Evolutionary conservation across 2,113 vertebrate species (phyloP), one percentile per base, ranked within the genome.

Genomic region (Gobio gobio): DNA sequence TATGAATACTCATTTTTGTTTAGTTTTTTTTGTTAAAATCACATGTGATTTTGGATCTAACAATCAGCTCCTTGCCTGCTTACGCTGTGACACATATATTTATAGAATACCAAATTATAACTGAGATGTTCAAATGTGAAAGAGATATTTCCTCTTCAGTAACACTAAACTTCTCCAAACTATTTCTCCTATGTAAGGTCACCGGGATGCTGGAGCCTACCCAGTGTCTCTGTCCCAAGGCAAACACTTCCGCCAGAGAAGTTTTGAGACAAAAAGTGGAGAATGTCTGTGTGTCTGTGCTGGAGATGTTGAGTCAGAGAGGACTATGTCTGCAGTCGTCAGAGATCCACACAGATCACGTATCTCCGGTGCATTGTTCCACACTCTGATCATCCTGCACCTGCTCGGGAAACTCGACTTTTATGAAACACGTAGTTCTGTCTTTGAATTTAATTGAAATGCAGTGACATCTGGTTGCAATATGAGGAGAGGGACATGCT

Each of bases 381-480:
- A 88, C 88, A 84, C 87, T 83, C 86, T 87, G 85, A 82, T 90
- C 87, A 83, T 86, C 85, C 79, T 82, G 86, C 90, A 91, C 88
- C 90, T 91, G 90, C 88, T 88, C 47, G 14, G 80, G 26, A 88
- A 70, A 84, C 83, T 89, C 54, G 56, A 84, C 90, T 87, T 89
- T 94, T 93, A 91, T 94, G 94, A 92, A 94, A 95, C 93, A 94
- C 94, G 85, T 93, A 92, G 80, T 91, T 90, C 91, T 87, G 88
- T 91, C 91, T 93, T 91, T 92, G 92, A 92, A 91, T 93, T 90
- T 88, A 93, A 94, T 92, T 94, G 94, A 95, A 95, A 93, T 89
- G 90, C 88, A 83, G 84, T 89, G 92, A 94, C 95, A 95, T 95
- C 93, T 95, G 95, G 93, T 94, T 78, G 94, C 91, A 94, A 95